phyloP scores from a whole-genome alignment of 2,113 vertebrate genomes.

The Psittacus erithacus region DNA sequence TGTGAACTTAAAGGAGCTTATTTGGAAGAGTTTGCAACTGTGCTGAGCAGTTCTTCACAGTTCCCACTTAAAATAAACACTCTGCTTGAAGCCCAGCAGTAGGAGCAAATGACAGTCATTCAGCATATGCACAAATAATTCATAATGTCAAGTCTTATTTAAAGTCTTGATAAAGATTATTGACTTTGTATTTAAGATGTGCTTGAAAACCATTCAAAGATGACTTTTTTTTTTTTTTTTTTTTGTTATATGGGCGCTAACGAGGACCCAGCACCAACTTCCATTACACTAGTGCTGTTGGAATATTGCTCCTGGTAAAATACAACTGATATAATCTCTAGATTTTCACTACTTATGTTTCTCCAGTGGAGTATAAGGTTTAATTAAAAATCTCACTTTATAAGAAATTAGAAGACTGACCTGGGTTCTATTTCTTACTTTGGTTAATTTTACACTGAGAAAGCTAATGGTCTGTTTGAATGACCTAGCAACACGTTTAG shows the following conservation, averaged over 20 bases:
- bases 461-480: background rate
- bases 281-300: background rate
- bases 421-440: background rate
- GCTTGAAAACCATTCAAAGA: background rate
- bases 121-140: slow-evolving; percentile 52
- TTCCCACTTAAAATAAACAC: slow-evolving; percentile 36
- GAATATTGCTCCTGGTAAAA: background rate
- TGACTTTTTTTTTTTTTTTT: background rate
- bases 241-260: background rate
- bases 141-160: slow-evolving; percentile 26
- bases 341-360: background rate
- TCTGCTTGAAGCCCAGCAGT: slow-evolving; percentile 40
- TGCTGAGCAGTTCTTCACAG: slow-evolving; percentile 50
- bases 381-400: background rate
- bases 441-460: background rate
- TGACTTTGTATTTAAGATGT: slow-evolving; percentile 7
- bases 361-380: background rate
- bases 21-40: slow-evolving; percentile 30
- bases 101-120: slow-evolving; percentile 42
- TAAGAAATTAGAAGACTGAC: background rate
- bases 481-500: background rate
- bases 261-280: background rate
- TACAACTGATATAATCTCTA: background rate
- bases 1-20: slow-evolving; percentile 19
- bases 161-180: slow-evolving; percentile 15